These are phyloP conservation scores for Chrysolina oricalcia DNA, from an alignment of 2,888 invertebrate genomes.

Conservation along the genomic window DNA sequence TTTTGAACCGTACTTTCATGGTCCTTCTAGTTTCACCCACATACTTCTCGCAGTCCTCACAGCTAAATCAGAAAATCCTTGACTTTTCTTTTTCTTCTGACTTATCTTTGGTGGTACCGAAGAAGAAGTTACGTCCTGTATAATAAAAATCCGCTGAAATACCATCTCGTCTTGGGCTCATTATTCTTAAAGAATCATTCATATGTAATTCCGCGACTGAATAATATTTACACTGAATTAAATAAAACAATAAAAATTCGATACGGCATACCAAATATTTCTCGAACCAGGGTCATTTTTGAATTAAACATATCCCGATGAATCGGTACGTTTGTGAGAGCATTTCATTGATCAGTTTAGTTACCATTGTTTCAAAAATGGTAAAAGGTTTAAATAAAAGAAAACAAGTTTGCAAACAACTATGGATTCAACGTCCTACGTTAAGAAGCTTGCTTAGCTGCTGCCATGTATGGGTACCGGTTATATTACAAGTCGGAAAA, in stretches of 20 bases:
- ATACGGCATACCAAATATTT: slow-evolving; percentile 15
- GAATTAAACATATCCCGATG: slow-evolving; percentile 50
- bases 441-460: slow-evolving; percentile 53
- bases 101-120: too few species aligned
- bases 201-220: background rate
- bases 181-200: background rate
- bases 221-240: background rate
- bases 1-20: too few species aligned
- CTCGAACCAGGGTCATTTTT: slow-evolving; percentile 22
- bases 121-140: too few species aligned
- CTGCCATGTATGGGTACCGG: slow-evolving; percentile 58
- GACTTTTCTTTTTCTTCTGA: too few species aligned
- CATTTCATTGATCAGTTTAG: slow-evolving; percentile 60
- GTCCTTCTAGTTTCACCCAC: too few species aligned
- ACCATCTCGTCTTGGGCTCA: too few species aligned
- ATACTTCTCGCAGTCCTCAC: too few species aligned
- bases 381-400: slow-evolving; percentile 52
- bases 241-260: slow-evolving; percentile 9
- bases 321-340: slow-evolving; percentile 54
- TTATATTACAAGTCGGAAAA: slow-evolving; percentile 48
- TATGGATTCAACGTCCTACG: slow-evolving; percentile 58
- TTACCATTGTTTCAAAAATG: slow-evolving; percentile 58
- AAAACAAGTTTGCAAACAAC: slow-evolving; percentile 55
- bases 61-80: too few species aligned
- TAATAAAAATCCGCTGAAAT: too few species aligned